Conservation (phyloP, 2,888 invertebrate species). For the Calameuta idolon region DNA sequence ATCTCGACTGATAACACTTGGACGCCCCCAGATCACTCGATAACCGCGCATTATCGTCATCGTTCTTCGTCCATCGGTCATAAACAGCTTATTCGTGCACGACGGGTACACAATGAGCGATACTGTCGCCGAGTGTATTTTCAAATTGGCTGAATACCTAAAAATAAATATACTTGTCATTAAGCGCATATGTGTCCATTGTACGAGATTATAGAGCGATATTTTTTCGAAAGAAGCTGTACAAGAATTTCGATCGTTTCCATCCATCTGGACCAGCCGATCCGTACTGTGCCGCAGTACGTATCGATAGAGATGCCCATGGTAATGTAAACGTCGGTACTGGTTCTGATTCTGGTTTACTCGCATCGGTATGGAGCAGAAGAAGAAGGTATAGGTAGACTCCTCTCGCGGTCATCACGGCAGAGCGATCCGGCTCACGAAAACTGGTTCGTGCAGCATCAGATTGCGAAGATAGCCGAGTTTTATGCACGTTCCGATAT, state of each 20-base stretch:
- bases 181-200: background rate
- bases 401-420: constrained; percentile 28
- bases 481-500: constrained; percentile 58
- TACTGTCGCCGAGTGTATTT: background rate
- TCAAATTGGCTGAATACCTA: background rate
- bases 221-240: background rate
- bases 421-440: constrained; percentile 35
- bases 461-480: constrained; percentile 63
- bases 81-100: constrained; percentile 22
- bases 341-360: background rate
- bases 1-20: constrained; percentile 60
- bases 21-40: constrained; percentile 67
- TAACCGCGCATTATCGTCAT: constrained; percentile 59
- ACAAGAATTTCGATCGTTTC: background rate
- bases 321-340: background rate
- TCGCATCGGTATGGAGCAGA: constrained; percentile 44
- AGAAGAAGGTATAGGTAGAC: constrained; percentile 52
- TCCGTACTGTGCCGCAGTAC: background rate
- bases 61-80: constrained; percentile 54
- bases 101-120: no score
- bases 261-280: background rate
- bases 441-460: constrained; percentile 65
- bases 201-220: background rate
- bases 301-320: background rate
- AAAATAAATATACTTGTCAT: background rate